Conservation (phyloP, 1,140 invertebrate genomes). For the Magallana ariakensis region DNA sequence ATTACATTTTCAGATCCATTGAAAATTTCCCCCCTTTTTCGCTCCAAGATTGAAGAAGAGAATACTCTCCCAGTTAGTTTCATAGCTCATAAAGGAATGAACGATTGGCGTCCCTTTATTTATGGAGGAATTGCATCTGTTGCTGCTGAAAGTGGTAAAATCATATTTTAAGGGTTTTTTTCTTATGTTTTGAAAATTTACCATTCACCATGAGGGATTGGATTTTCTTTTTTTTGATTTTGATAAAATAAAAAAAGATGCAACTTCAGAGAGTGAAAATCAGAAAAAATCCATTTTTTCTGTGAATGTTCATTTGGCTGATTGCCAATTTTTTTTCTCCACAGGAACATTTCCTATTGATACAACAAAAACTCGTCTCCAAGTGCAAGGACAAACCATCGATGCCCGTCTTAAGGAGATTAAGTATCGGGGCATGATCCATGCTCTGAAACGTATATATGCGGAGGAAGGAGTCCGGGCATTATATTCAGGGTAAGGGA, state of each 20-base stretch:
- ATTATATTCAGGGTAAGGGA: slow-evolving; percentile 89
- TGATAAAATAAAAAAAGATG: too few species aligned
- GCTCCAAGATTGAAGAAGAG: background rate
- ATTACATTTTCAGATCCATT: background rate
- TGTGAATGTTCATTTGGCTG: too few species aligned
- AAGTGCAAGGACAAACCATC: slow-evolving; percentile 78
- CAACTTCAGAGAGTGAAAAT: too few species aligned
- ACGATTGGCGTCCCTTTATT: slow-evolving; percentile 92
- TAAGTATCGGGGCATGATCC: slow-evolving; percentile 94
- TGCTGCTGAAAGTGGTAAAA: slow-evolving; percentile 94
- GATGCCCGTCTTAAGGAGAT: slow-evolving; percentile 88
- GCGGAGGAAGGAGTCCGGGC: slow-evolving; percentile 89
- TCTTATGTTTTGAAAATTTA: background rate
- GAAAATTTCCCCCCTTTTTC: background rate
- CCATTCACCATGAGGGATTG: too few species aligned
- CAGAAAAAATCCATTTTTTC: too few species aligned
- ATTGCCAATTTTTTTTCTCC: slow-evolving; percentile 27
- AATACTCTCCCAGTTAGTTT: background rate
- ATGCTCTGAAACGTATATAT: slow-evolving; percentile 92
- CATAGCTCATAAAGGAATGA: slow-evolving; percentile 56
- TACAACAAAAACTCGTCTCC: slow-evolving; percentile 78
- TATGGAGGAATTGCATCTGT: slow-evolving; percentile 96
- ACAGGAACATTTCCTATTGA: slow-evolving; percentile 79
- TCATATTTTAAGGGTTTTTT: background rate
- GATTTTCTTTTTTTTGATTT: too few species aligned